Evolutionary conservation across 1,140 invertebrate genomes (phyloP).

Genomic region (Patella vulgata): DNA sequence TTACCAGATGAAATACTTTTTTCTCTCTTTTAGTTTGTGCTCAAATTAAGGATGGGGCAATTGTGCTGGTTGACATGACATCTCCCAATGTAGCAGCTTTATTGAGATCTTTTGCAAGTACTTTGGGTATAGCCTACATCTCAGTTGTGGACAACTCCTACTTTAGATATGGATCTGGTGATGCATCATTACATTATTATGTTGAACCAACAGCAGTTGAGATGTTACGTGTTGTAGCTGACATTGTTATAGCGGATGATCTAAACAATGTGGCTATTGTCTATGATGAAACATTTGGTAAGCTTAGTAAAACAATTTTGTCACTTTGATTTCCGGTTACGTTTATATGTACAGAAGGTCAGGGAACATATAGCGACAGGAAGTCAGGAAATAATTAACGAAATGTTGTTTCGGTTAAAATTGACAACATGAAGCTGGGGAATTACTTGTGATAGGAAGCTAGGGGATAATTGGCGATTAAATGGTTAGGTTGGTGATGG

Average conservation of each 20-base stretch:
- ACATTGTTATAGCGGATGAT: slow-evolving; percentile 82
- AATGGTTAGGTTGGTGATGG: too few relatives aligned
- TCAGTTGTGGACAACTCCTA: slow-evolving; percentile 41
- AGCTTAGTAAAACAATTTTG: slow-evolving; percentile 31
- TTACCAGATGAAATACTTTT: too few relatives aligned
- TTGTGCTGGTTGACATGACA: slow-evolving; percentile 39
- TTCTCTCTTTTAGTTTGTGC: slow-evolving; percentile 42
- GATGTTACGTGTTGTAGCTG: slow-evolving; percentile 70
- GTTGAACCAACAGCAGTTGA: slow-evolving; percentile 44
- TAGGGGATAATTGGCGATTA: too few relatives aligned
- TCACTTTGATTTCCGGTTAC: not conserved
- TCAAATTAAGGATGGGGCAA: slow-evolving; percentile 19
- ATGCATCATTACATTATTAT: slow-evolving; percentile 17
- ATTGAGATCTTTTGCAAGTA: slow-evolving; percentile 32
- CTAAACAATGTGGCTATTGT: slow-evolving; percentile 91
- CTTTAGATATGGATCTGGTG: slow-evolving; percentile 14
- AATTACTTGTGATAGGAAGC: too few relatives aligned
- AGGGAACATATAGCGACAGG: too few relatives aligned
- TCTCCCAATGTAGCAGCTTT: slow-evolving; percentile 29
- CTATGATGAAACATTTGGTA: slow-evolving; percentile 87
- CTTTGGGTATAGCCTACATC: slow-evolving; percentile 34
- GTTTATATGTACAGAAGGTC: not conserved
- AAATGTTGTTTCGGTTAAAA: too few relatives aligned
- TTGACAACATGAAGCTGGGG: too few relatives aligned
- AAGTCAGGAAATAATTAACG: too few relatives aligned